Evolutionary conservation across 2,888 invertebrate species (phyloP), one percentile per base, ranked within the genome.

Genomic region (Paralinhomoeus sp.): DNA sequence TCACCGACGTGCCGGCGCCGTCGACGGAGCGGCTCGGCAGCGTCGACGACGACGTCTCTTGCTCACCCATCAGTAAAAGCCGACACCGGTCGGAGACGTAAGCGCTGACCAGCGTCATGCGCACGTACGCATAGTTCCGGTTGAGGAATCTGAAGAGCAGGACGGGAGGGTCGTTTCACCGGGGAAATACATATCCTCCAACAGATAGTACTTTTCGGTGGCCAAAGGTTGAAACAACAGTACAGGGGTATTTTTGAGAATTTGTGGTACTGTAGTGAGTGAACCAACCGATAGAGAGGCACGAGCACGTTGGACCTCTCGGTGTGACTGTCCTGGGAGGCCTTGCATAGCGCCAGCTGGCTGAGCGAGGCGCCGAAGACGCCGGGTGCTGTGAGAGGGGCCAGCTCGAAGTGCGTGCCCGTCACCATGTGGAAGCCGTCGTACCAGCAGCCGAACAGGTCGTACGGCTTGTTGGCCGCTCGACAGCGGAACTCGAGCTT

Each of bases 391-490:
- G n/a, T n/a, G n/a, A n/a, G n/a, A n/a, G n/a, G n/a, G 58, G 12
- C 62, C 63, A 37, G 77, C 72, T 22, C 79, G 79, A 37, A 62
- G 58, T 43, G 64, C 21, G 12, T 53, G 62, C 78, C 75, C 1
- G 76, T 78, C 42, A 80, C 64, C 77, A 79, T 79, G 57, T 75
- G 73, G n/a, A 80, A 66, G 58, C 79, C 77, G 57, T 77, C 78
- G 59, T 77, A 80, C 81, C 81, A 82, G n/a, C 80, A 77, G 12
- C 82, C 81, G 65, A 81, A 81, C 50, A 81, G 76, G 62, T 82
- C 81, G 56, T 80, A 81, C 0, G 82, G 81, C 54, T 78, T 78
- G 65, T 80, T 81, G 40, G 74, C 72, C 9, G 80, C 77, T 9
- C 63, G 54, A 44, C 60, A 60, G 49, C 63, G 62, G 44, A 63